phyloP scores from a whole-genome alignment of 1,140 invertebrate genomes.

The Orussus abietinus region DNA sequence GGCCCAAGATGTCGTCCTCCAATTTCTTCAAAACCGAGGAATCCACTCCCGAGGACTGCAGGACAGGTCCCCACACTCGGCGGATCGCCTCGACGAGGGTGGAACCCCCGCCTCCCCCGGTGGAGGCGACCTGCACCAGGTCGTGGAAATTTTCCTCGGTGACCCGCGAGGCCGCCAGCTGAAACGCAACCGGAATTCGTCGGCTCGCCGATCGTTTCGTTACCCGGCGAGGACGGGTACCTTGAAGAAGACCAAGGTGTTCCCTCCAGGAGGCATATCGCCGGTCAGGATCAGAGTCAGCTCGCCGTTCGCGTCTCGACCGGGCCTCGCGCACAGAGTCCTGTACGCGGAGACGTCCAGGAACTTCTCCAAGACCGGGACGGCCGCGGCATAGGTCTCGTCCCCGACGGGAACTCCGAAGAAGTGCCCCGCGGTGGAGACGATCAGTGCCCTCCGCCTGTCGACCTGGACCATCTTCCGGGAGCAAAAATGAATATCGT shows the following conservation, averaged over 20 bases:
- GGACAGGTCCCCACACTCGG: conserved; percentile 44
- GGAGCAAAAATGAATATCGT: no score
- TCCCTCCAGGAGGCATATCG: conserved; percentile 30
- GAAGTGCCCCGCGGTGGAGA: conserved; percentile 41
- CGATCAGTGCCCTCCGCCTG: conserved; percentile 32
- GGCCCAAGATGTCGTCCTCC: conserved; percentile 41
- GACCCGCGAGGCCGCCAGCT: conserved; percentile 32
- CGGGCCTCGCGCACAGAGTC: conserved; percentile 31
- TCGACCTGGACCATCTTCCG: conserved; percentile 41
- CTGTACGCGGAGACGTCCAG: conserved; percentile 36
- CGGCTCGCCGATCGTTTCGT: no score
- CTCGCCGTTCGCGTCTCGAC: conserved; percentile 8
- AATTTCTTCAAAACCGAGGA: conserved; percentile 35
- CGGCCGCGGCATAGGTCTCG: conserved; percentile 21
- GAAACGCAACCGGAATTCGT: conserved; percentile 1
- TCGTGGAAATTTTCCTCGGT: conserved; percentile 48
- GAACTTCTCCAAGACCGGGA: conserved; percentile 36
- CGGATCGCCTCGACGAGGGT: conserved; percentile 38
- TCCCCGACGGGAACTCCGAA: conserved; percentile 29
- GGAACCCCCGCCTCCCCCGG: conserved; percentile 30
- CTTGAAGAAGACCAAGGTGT: conserved; percentile 49
- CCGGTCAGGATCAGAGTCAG: conserved; percentile 30
- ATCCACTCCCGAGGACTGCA: conserved; percentile 34
- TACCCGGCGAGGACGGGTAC: no score
- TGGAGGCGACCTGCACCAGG: conserved; percentile 41